Conservation (phyloP, 2,113 vertebrate species). For the Sphaerodactylus townsendi region DNA sequence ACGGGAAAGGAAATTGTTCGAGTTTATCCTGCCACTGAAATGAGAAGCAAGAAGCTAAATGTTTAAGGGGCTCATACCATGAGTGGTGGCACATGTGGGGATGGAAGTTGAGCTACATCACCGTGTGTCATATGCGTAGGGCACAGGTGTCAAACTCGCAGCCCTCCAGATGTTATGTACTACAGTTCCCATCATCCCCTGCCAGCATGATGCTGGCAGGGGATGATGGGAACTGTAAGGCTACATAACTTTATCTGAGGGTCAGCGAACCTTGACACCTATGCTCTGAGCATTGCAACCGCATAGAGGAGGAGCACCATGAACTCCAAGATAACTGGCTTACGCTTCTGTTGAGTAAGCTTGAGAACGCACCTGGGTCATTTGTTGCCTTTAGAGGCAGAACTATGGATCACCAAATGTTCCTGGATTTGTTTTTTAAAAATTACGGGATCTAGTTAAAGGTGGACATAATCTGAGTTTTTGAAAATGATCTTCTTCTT, state of each 20-base stretch:
- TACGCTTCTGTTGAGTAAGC: too few relatives aligned
- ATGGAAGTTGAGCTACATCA: neutral
- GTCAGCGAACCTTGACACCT: too few relatives aligned
- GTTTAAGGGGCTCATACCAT: neutral
- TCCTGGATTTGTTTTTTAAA: too few relatives aligned
- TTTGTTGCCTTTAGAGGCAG: neutral
- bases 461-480: neutral
- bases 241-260: too few relatives aligned
- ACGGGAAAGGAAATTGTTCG: neutral
- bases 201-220: too few relatives aligned
- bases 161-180: too few relatives aligned
- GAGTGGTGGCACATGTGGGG: neutral
- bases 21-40: too few relatives aligned
- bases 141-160: too few relatives aligned
- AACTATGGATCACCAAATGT: neutral
- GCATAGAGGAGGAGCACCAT: neutral
- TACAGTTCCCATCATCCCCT: too few relatives aligned
- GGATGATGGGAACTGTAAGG: too few relatives aligned
- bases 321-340: neutral
- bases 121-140: neutral
- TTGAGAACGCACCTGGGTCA: neutral
- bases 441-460: neutral
- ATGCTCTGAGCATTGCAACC: too few relatives aligned
- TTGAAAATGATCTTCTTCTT: neutral
- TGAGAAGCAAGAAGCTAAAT: neutral